Evolutionary conservation across 2,797 vertebrate species (phyloP), one percentile per base, ranked within the genome.

Genomic region (Gymnothorax reevesii): DNA sequence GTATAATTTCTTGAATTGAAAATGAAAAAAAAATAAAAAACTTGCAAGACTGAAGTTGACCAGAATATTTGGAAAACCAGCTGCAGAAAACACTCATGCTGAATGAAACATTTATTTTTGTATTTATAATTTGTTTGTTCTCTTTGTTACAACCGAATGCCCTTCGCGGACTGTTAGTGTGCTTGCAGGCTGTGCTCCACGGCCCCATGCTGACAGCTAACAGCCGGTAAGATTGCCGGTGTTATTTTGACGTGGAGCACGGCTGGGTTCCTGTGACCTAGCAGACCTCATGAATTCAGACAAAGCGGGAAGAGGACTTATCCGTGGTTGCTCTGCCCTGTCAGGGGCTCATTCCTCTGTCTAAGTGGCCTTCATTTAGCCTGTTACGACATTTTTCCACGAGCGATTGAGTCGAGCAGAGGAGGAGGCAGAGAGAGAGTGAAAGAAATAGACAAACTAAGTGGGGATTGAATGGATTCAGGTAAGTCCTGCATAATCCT

Each of bases 321-420:
- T 89, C 86, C 66, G 87, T 88, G 93, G 93, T 91, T 89, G 88
- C 91, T 90, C 87, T 86, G 90, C 91, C 85, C 89, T 57, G 73
- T 89, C 90, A 55, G 73, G 87, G 62, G 88, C 90, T 90, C 88
- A 92, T 89, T 89, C 90, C 55, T 71, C 87, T 89, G 85, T 89
- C 92, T 94, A 91, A 94, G 92, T 93, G 93, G 90, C 88, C 92
- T 91, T 94, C 93, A 91, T 94, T 92, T 93, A 89, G 91, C 89
- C 89, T 7, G 91, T 91, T 90, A 93, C 93, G 90, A 92, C 91
- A 88, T 88, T 83, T 86, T 88, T 57, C 85, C 86, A 89, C 91
- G 62, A 87, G 88, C n/a, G 86, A 87, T 88, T 82, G 88, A 89
- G 89, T 22, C 83, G 87, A 83, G 73, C 73, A 20, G 22, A 25